Base-by-base conservation (phyloP, 2,797 vertebrate species). In the Fringilla coelebs region DNA sequence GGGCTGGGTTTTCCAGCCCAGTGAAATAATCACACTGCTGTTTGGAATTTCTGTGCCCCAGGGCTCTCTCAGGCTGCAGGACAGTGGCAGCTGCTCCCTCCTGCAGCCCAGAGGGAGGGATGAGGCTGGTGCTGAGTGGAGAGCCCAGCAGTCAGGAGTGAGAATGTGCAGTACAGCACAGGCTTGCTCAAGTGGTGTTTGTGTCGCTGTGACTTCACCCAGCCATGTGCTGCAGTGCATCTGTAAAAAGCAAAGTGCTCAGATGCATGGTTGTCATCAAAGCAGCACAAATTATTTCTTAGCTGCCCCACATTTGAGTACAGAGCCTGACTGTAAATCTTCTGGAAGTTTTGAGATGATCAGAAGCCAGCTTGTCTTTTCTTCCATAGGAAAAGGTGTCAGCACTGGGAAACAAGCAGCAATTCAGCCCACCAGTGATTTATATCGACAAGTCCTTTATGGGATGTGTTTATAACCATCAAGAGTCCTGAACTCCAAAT, bases 11-110 rank as follows among this genome's bases (percentile, higher is more conserved):
- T 62, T 41, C 21, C 74, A 84, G 2, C 4, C 22, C 15, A 19
- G 43, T 32, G 8, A 34, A 49, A 58, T 9, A 24, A 10, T 10
- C 6, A 1, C 4, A 2, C 26, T 28, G 22, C 25, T 62, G 6
- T 22, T 60, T 24, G 40, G 58, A 19, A 17, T 11, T 1, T 0
- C 22, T 1, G 1, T 28, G 41, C 17, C 51, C 38, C 32, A 34
- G 49, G 38, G 32, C 25, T 40, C 13, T 24, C 0, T 4, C 5
- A 11, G 34, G 48, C 40, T 73, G 66, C 63, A 45, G 38, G 17
- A 6, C 29, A 28, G 62, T 0, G 5, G 43, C 11, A 34, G 67
- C 26, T 48, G 12, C 21, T 61, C 25, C 58, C 6, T 74, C 11
- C 49, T 80, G 46, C 49, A 61, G 1, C 8, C 29, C 67, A 5